These are phyloP conservation scores for Sebastes wilsoni DNA, from an alignment of 2,797 vertebrate genomes.

Conservation along the genomic window DNA sequence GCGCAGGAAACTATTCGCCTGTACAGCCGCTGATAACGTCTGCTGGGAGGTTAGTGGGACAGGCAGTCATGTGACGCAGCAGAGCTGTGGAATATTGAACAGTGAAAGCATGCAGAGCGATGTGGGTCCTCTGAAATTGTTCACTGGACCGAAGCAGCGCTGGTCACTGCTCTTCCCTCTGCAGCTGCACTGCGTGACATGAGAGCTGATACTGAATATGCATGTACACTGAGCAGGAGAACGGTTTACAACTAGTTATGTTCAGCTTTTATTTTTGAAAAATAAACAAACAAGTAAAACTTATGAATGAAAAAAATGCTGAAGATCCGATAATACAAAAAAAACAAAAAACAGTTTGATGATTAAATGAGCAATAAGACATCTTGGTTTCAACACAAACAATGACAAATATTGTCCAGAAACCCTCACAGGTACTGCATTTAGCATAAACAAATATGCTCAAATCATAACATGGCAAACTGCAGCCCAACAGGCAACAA, in stretches of 20 bases:
- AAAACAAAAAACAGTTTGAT: too few species aligned
- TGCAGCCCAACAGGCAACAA: too few species aligned
- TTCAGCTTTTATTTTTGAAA: background rate
- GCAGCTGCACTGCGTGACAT: constrained; percentile 6
- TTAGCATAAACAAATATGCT: too few species aligned
- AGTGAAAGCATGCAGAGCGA: constrained; percentile 6
- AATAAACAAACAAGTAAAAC: background rate
- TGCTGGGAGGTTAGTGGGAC: constrained; percentile 54
- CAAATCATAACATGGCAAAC: too few species aligned
- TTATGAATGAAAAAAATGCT: too few species aligned
- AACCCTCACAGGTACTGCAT: too few species aligned
- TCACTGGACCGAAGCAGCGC: constrained; percentile 13
- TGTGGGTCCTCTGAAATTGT: constrained; percentile 10
- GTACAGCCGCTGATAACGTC: constrained; percentile 47
- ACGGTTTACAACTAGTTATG: background rate
- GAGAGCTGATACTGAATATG: background rate
- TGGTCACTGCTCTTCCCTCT: background rate
- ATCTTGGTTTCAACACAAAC: too few species aligned
- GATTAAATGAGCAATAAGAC: background rate
- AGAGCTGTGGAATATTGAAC: constrained; percentile 32
- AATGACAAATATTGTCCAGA: too few species aligned
- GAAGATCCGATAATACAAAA: too few species aligned
- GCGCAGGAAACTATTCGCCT: constrained; percentile 42
- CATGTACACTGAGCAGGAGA: background rate
- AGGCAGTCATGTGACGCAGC: constrained; percentile 44